Evolutionary conservation across 2,888 invertebrate species (phyloP), one percentile per base, ranked within the genome.

Genomic region (Euphydryas editha): DNA sequence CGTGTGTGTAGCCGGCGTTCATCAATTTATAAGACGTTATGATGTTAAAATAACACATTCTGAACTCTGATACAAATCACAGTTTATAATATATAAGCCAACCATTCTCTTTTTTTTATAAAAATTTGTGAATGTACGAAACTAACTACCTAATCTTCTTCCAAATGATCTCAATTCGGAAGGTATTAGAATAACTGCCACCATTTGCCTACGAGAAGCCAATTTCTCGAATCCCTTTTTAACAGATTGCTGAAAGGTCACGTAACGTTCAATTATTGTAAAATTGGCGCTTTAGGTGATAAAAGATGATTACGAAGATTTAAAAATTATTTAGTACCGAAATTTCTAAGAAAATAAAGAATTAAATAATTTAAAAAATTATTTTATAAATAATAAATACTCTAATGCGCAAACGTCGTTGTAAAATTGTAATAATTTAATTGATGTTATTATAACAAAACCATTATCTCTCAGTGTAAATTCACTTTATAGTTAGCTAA

Each of bases 161-260:
- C 37, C 56, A 46, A 60, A 55, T 46, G 49, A 60, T 60, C 24
- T 60, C 55, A 21, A 56, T 30, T 30, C 30, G 21, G 24, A 59
- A 56, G 37, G 54, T 65, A 65, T 60, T 39, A 65, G 36, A 60
- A 60, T 46, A 65, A 65, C 60, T 59, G 60, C 55, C 65, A 37
- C 42, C 60, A 65, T 65, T 65, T 56, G 59, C 60, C 56, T 60
- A 56, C 60, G 56, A 60, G 59, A 55, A 56, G 17, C 47, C 56
- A 49, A 60, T 60, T 60, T 60, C 60, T 24, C 56, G 60, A 56
- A 60, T 59, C 56, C 60, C 56, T 56, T 56, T 65, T 65, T 60
- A 65, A 59, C 60, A 49, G 65, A 60, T 65, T 65, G 60, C 65
- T 42, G 37, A 49, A 37, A 59, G 21, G 42, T 15, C 49, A 54